Conservation (phyloP, 2,113 vertebrate genomes). For the Meleagris gallopavo region DNA sequence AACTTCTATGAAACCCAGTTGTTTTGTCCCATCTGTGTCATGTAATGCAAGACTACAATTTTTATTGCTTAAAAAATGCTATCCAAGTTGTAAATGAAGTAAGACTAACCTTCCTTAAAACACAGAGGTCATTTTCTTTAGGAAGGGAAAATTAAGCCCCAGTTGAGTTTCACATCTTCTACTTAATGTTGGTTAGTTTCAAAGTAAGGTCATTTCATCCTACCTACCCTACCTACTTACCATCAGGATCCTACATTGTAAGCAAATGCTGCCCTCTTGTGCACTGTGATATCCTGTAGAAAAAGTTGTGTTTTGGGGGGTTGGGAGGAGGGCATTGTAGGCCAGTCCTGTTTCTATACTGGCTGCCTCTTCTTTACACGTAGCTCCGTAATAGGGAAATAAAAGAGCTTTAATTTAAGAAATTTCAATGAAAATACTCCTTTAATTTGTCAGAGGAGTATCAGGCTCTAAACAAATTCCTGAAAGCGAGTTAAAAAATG, state of each 20-base stretch:
- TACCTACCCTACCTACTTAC: background rate
- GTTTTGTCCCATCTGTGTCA: background rate
- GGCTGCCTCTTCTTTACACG: background rate
- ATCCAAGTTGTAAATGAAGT: background rate
- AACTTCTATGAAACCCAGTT: conserved; percentile 6
- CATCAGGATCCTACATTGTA: background rate
- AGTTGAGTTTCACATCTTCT: background rate
- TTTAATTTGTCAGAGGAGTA: background rate
- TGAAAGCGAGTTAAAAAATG: background rate
- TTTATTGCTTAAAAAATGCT: conserved; percentile 27
- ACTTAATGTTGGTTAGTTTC: conserved; percentile 41
- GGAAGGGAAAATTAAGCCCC: background rate
- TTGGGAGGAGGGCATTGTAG: fast-evolving
- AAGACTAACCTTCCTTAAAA: conserved; percentile 15
- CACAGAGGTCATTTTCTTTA: background rate
- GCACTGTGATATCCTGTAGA: conserved; percentile 40
- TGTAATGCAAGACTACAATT: background rate
- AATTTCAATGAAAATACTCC: background rate
- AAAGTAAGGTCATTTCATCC: conserved; percentile 42
- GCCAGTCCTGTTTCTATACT: background rate
- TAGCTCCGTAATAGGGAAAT: background rate
- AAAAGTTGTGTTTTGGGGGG: background rate
- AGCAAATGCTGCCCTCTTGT: conserved; percentile 83
- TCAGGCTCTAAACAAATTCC: background rate
- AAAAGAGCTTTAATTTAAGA: background rate